Evolutionary conservation across 2,113 vertebrate genomes (phyloP), one percentile per base, ranked within the genome.

Genomic region (Nothoprocta perdicaria): DNA sequence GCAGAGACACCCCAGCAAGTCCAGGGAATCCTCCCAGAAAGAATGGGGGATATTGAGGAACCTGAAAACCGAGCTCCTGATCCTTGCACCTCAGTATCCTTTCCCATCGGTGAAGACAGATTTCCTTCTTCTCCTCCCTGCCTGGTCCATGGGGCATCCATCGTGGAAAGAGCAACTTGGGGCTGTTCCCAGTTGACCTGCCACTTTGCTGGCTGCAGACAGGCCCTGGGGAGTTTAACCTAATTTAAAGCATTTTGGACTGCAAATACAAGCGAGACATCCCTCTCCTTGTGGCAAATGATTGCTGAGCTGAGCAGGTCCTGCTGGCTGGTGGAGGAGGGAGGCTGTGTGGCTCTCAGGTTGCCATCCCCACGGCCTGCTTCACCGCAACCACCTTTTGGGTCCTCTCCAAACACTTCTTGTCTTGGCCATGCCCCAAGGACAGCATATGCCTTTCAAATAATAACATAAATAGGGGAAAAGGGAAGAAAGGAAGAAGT

Each of bases 181-280:
- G 29, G 31, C 66, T 46, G 66, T 40, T 46, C 66, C 6, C 29
- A 68, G 19, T 12, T 35, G 60, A 24, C 33, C 16, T 23, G 19
- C 27, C 29, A 10, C 53, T 68, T 17, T 45, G 16, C 61, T 5
- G 53, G 61, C 63, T n/a, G 22, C 62, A 55, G 52, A 62, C 78
- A 76, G 60, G 43, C 50, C 78, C 87, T 7, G 63, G 74, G 73
- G 80, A 91, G n/a, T 68, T 79, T 89, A 93, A 91, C 82, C 89
- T 73, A 74, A 84, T 88, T 91, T 93, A 81, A 80, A 88, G 85
- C 9, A 31, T 29, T 92, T 63, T 68, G 76, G 81, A 85, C 23
- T 6, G 11, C 24, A 86, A 53, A 38, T 6, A 14, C 7, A 4
- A 73, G 55, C 0, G 0, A 80, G 43, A 29, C 62, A 45, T 11